A percentile compares a stretch with the other conserved stretches of the same genome.
Conservation (phyloP, 2,113 vertebrate genomes). For the Apteryx owenii region DNA sequence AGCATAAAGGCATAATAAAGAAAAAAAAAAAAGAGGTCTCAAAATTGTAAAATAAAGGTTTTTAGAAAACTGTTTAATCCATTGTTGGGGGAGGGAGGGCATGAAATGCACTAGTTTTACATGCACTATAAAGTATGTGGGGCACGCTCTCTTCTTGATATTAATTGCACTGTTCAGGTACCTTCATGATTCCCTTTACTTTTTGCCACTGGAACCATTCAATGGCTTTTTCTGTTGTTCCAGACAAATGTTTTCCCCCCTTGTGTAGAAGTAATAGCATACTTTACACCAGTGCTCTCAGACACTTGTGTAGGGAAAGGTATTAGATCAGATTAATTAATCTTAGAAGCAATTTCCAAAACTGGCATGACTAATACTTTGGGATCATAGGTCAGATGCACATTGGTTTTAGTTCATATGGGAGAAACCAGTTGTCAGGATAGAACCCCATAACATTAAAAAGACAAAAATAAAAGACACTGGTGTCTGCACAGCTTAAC, state of each 20-base stretch:
- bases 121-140: background rate
- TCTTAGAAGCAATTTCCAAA: background rate
- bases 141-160: fast-evolving
- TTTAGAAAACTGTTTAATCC: background rate
- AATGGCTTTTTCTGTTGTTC: background rate
- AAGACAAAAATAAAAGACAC: background rate
- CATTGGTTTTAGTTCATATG: background rate
- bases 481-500: background rate
- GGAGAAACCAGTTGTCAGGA: background rate
- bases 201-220: background rate
- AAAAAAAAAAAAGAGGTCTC: background rate
- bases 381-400: background rate
- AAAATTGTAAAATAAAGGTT: background rate
- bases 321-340: background rate
- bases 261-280: background rate
- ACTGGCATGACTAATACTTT: background rate
- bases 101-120: background rate
- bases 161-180: background rate
- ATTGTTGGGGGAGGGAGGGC: background rate
- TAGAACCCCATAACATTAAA: background rate
- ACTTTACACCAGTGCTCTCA: background rate
- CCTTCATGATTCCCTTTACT: background rate
- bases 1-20: background rate
- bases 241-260: background rate
- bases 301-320: background rate